Evolutionary conservation across 2,797 vertebrate species (phyloP).

Genomic region (Thamnophis elegans): DNA sequence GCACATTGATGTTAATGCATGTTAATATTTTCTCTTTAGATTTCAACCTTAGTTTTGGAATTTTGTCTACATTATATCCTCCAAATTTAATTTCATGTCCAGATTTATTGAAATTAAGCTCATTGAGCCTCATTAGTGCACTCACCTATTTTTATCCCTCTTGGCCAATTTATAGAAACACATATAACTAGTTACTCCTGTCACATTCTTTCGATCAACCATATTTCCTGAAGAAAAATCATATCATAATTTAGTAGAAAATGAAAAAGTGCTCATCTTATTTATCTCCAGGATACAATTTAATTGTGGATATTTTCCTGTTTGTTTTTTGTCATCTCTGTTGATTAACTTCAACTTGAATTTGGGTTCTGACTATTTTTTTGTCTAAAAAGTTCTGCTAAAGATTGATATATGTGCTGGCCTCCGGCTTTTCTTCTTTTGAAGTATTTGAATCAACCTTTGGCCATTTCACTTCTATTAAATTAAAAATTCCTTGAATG

Average conservation of each 20-base stretch:
- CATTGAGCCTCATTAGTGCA: not conserved
- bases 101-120: not conserved
- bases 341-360: not conserved
- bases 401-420: not conserved
- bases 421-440: not conserved
- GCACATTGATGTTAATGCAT: not conserved
- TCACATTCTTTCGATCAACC: not conserved
- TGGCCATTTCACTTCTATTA: not conserved
- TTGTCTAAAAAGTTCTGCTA: not conserved
- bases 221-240: not conserved
- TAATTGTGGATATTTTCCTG: not conserved
- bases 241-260: not conserved
- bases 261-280: not conserved
- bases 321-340: not conserved
- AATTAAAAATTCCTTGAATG: not conserved
- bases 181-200: not conserved
- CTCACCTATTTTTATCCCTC: not conserved
- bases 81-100: not conserved
- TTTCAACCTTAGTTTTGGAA: not conserved
- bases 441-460: not conserved
- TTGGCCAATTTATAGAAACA: not conserved
- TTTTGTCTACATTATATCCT: not conserved
- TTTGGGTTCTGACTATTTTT: not conserved
- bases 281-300: not conserved
- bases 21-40: not conserved